Evolutionary conservation across 2,113 vertebrate genomes (phyloP), one percentile per base, ranked within the genome.

Genomic region (Onychostruthus taczanowskii): DNA sequence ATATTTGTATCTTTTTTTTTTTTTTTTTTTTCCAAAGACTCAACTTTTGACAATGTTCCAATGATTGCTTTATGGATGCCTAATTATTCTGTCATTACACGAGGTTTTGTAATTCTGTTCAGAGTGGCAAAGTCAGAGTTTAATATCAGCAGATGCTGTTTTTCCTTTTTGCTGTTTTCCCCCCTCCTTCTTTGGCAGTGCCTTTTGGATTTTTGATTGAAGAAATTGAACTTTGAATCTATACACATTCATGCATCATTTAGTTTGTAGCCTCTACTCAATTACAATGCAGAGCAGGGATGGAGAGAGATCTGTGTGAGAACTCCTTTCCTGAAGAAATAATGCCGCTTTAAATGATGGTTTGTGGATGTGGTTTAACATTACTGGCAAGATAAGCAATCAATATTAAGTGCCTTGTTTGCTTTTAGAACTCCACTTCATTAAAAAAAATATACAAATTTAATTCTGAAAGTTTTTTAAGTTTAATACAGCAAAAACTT

Each of bases 1-100:
- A 87, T 75, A 56, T 58, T 62, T 31, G 26, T 49, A 16, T 31
- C 52, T 61, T 50, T 62, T 56, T 35, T 16, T 68, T 6, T 9
- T 4, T 46, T 62, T 92, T 67, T 79, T 58, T 58, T 22, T 7
- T 41, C 8, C 44, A 28, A 85, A 44, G 50, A 41, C 27, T 47
- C 13, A 13, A 7, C 80, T 91, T 94, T 56, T 77, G 31, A 67
- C 82, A 44, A 27, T 22, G 58, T 73, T 62, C 61, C 41, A 47
- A 2, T 43, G 88, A 83, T 62, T 91, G 78, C 64, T 91, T 59
- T 49, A 52, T 85, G 59, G 93, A 44, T 90, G 83, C 39, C 93
- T 90, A 87, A 96, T 96, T 93, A 90, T 90, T 95, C 89, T 62
- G 70, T 93, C 91, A 41, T 89, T 90, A 95, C 52, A 50, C 13